phyloP scores from a whole-genome alignment of 1,140 invertebrate genomes.

The Platorchestia sp. region DNA sequence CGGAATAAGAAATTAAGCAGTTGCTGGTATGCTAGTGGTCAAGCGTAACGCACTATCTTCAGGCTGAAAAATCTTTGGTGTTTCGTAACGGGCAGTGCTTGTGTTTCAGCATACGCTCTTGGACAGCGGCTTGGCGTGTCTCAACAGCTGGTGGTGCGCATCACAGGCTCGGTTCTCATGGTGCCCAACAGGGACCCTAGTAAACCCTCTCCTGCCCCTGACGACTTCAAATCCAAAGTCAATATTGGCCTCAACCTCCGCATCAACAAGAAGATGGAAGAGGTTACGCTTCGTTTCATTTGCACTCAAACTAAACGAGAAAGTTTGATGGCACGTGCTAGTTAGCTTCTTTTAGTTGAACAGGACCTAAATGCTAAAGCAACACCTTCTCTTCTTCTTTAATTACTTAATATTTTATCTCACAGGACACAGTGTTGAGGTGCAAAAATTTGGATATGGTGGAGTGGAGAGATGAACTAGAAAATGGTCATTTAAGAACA shows the following conservation, averaged over 20 bases:
- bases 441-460: too few species aligned
- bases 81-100: not conserved
- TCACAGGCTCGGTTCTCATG: slow-evolving; percentile 79
- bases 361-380: too few species aligned
- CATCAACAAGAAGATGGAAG: slow-evolving; percentile 83
- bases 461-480: too few species aligned
- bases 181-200: not conserved
- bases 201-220: slow-evolving; percentile 59
- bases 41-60: not conserved
- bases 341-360: too few species aligned
- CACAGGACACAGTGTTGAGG: too few species aligned
- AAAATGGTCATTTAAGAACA: too few species aligned
- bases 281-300: slow-evolving; percentile 72
- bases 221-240: slow-evolving; percentile 72
- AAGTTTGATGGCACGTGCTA: not conserved
- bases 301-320: not conserved
- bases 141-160: slow-evolving; percentile 80
- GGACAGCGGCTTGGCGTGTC: slow-evolving; percentile 78
- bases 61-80: not conserved
- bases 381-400: too few species aligned
- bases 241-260: slow-evolving; percentile 95
- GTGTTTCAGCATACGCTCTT: slow-evolving; percentile 68
- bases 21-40: not conserved
- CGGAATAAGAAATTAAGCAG: not conserved
- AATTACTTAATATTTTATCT: too few species aligned